A percentile compares a stretch with the other conserved stretches of the same genome.
phyloP scores from a whole-genome alignment of 2,797 vertebrate genomes.

The Ammospiza maritima region DNA sequence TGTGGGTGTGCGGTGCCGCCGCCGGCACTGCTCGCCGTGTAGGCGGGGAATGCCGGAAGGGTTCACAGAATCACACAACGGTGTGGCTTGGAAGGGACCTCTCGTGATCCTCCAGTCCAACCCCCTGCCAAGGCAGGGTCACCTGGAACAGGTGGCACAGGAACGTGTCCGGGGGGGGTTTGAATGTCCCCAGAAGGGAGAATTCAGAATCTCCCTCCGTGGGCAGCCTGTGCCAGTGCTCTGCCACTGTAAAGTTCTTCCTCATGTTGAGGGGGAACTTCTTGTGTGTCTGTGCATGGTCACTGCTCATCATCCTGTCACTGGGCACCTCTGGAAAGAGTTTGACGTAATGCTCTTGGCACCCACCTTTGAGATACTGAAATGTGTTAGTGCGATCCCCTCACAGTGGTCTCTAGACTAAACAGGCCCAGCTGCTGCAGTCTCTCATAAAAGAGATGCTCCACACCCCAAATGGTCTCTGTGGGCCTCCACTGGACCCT shows the following conservation, averaged over 20 bases:
- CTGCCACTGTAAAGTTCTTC: not conserved
- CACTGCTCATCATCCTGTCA: not conserved
- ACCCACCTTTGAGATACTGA: not conserved
- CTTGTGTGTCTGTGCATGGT: not conserved
- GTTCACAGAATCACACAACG: rapidly evolving
- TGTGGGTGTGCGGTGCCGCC: rapidly evolving
- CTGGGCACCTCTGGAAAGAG: not conserved
- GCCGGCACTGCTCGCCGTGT: rapidly evolving
- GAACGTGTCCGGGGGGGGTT: not conserved
- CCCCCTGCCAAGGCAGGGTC: not conserved
- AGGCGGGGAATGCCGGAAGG: rapidly evolving
- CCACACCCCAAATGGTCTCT: not conserved
- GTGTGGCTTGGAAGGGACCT: not conserved
- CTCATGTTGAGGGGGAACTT: rapidly evolving
- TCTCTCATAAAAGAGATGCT: not conserved
- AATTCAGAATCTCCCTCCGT: not conserved
- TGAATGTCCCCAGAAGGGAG: not conserved
- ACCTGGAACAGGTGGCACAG: not conserved
- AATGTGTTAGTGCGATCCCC: too few species aligned
- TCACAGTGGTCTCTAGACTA: not conserved
- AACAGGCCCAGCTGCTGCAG: not conserved
- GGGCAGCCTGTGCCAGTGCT: not conserved
- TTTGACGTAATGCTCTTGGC: not conserved
- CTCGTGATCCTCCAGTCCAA: not conserved
- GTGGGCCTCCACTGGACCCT: not conserved